Base-by-base conservation (phyloP, 2,113 vertebrate species). In the Grantiella picta region DNA sequence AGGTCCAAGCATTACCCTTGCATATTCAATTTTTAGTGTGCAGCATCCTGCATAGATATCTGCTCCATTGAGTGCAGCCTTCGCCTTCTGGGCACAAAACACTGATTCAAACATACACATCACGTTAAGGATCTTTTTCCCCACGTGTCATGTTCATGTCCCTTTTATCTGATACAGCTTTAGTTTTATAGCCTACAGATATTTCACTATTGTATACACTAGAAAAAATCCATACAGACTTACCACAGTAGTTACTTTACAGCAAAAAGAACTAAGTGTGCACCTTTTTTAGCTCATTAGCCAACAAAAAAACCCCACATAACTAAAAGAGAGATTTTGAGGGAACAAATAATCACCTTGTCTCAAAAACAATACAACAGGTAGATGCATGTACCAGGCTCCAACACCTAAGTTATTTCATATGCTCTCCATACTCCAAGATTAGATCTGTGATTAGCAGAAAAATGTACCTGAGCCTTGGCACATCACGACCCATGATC, bases 21-120 rank as follows among this genome's bases (percentile, higher is more conserved):
- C 99, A 92, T 99, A 99, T 96, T 99, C 99, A 59, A 99, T 99
- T 98, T 99, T 99, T 76, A 99, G 97, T 13, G 99, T 99, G 97
- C 99, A 99, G 98, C 99, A 99, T 97, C 99, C 99, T 49, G 99
- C 98, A 96, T 99, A 99, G 97, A 99, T 99, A 95, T 99, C 99
- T 49, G 99, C 99, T 95, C 99, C 99, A 40, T 99, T 99, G 75
- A 99, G 98, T 9, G 99, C 98, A 88, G 99, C 98, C 96, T 99
- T 99, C 54, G 99, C 99, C 96, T 99, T 99, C 98, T 99, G 99
- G 90, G 99, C 99, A 75, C 98, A 99, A 66, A 98, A 98, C 66
- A 99, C 98, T 0, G 99, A 98, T 96, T 99, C 99, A 91, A 99
- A 99, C 64, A 86, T 99, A 96, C 75, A 97, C 82, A 45, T 35